phyloP scores from a whole-genome alignment of 2,797 vertebrate genomes.

The Atherinosoma microstoma region DNA sequence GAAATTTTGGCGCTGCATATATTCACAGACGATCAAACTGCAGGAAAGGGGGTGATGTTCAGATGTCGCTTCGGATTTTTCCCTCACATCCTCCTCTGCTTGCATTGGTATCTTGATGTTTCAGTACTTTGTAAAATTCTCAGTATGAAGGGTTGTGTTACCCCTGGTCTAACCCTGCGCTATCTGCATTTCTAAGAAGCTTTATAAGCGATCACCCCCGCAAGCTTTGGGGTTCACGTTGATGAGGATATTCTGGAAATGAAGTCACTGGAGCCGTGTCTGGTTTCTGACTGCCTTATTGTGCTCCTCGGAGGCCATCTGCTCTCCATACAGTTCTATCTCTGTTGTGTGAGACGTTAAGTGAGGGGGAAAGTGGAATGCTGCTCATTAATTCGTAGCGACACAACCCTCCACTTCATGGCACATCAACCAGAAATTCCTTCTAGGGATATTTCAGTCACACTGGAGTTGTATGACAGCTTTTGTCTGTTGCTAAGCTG shows the following conservation, averaged over 20 bases:
- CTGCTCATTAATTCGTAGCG: constrained; percentile 71
- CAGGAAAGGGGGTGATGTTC: constrained; percentile 4
- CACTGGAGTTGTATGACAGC: constrained; percentile 69
- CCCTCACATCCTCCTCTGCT: constrained; percentile 25
- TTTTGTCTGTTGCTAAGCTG: constrained; percentile 72
- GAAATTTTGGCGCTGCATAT: constrained; percentile 32
- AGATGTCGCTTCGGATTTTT: constrained; percentile 30
- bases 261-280: constrained; percentile 72
- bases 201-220: constrained; percentile 31
- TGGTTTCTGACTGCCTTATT: constrained; percentile 77
- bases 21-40: constrained; percentile 57
- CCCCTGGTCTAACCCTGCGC: constrained; percentile 53
- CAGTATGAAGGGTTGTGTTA: constrained; percentile 42
- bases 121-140: constrained; percentile 40
- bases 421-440: constrained; percentile 66
- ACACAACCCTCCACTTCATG: constrained; percentile 66
- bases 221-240: constrained; percentile 38
- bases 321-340: constrained; percentile 73
- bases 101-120: constrained; percentile 42
- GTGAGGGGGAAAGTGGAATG: constrained; percentile 60
- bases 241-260: constrained; percentile 67
- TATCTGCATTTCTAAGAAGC: constrained; percentile 27
- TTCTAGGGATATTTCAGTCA: constrained; percentile 58
- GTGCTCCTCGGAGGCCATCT: constrained; percentile 75
- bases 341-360: constrained; percentile 69